A percentile compares a stretch with the other conserved stretches of the same genome.
These are phyloP conservation scores for Diphyllodes magnificus DNA, from an alignment of 2,113 vertebrate species.

Conservation along the genomic window DNA sequence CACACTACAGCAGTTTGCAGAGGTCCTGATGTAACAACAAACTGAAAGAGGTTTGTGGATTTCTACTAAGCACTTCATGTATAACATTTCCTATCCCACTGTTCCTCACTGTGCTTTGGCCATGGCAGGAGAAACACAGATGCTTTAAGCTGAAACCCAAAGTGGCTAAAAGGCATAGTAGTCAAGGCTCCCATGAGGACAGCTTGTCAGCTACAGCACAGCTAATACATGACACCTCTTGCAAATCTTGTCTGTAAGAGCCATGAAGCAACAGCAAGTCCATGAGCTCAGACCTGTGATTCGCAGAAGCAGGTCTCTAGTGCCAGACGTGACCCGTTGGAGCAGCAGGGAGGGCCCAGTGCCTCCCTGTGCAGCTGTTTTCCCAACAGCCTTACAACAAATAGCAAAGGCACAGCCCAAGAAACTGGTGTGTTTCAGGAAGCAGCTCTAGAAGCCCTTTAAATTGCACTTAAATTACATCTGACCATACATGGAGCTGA, in stretches of 20 bases:
- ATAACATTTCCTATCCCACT: not conserved
- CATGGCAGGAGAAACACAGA: not conserved
- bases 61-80: not conserved
- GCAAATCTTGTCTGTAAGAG: not conserved
- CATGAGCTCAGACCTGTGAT: not conserved
- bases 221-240: not conserved
- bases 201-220: not conserved
- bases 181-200: not conserved
- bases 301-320: not conserved
- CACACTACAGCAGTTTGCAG: not conserved
- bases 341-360: not conserved
- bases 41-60: not conserved
- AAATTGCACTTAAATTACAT: not conserved
- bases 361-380: not conserved
- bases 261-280: not conserved
- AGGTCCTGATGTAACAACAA: not conserved
- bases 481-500: not conserved
- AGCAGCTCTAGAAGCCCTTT: not conserved
- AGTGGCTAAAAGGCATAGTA: not conserved
- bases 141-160: not conserved
- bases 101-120: not conserved
- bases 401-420: not conserved
- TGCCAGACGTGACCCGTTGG: not conserved
- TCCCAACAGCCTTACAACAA: not conserved
- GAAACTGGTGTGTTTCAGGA: not conserved